phyloP scores from a whole-genome alignment of 30 jellyfish, hydroid and myxozoan species.

The Mastigias papua region DNA sequence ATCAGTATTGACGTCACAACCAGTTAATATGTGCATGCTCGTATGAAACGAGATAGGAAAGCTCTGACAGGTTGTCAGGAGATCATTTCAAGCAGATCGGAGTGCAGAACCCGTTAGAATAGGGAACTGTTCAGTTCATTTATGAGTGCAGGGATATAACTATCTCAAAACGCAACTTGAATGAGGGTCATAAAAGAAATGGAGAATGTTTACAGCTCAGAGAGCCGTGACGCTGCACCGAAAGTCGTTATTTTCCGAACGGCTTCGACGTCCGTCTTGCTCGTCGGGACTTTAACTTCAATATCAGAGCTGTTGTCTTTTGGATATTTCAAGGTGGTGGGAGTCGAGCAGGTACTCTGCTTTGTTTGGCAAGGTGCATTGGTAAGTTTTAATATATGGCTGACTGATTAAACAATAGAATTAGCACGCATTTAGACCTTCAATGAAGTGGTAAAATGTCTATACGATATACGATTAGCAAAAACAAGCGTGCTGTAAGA shows the following conservation, averaged over 20 bases:
- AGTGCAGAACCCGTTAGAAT: not conserved
- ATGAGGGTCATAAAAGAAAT: slow-evolving; percentile 13
- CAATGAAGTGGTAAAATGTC: not conserved
- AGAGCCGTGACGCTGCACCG: slow-evolving; percentile 65
- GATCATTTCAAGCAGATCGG: slow-evolving; percentile 21
- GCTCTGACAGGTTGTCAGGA: slow-evolving; percentile 16
- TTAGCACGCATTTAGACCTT: not conserved
- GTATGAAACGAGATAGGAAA: slow-evolving; percentile 20
- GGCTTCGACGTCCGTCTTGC: slow-evolving; percentile 49
- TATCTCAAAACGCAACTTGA: not conserved
- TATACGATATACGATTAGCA: too few species aligned
- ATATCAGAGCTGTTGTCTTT: slow-evolving; percentile 47
- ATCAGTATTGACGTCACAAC: slow-evolving; percentile 63
- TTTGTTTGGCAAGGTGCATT: slow-evolving; percentile 62
- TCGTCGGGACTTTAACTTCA: slow-evolving; percentile 43
- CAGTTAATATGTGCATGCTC: slow-evolving; percentile 34
- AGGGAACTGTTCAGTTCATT: not conserved
- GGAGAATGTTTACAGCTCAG: slow-evolving; percentile 65
- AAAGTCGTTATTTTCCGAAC: slow-evolving; percentile 59
- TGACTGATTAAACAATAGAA: not conserved
- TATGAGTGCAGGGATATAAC: not conserved
- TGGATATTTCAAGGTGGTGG: slow-evolving; percentile 52
- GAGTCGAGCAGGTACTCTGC: slow-evolving; percentile 47
- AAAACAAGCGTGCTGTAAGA: too few species aligned
- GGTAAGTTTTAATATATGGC: slow-evolving; percentile 19